Evolutionary conservation across 2,797 vertebrate species (phyloP).

Genomic region (Sebastes itinus): DNA sequence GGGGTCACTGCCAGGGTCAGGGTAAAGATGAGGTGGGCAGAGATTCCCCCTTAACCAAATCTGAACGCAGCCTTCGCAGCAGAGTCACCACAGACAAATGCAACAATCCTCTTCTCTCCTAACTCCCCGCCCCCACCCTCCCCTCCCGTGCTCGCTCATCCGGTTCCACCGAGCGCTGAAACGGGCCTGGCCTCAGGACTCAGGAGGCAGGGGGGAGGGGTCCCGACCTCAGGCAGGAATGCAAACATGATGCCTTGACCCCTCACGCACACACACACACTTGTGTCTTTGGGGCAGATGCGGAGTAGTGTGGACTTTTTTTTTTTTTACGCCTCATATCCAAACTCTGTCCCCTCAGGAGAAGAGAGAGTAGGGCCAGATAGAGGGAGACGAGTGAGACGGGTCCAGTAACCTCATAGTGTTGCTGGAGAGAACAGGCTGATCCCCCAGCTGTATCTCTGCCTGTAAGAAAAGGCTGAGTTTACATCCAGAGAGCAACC

Average conservation of each 20-base stretch:
- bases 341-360: slow-evolving; percentile 78
- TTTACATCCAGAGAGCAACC: slow-evolving; percentile 58
- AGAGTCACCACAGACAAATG: slow-evolving; percentile 61
- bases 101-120: slow-evolving; percentile 30
- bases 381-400: slow-evolving; percentile 57
- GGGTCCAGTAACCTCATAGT: slow-evolving; percentile 59
- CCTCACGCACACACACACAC: slow-evolving; percentile 63
- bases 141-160: slow-evolving; percentile 7
- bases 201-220: slow-evolving; percentile 70
- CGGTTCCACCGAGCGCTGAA: slow-evolving; percentile 46
- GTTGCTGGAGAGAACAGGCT: slow-evolving; percentile 66
- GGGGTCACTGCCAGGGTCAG: slow-evolving; percentile 75
- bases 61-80: slow-evolving; percentile 42
- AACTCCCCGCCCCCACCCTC: neutral
- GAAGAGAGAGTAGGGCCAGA: slow-evolving; percentile 45
- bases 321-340: slow-evolving; percentile 58
- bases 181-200: slow-evolving; percentile 76
- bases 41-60: slow-evolving; percentile 71
- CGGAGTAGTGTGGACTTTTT: slow-evolving; percentile 71
- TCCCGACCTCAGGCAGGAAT: slow-evolving; percentile 81
- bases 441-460: slow-evolving; percentile 58
- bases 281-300: slow-evolving; percentile 85
- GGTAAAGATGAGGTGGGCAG: slow-evolving; percentile 71
- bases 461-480: slow-evolving; percentile 30
- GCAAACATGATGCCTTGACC: slow-evolving; percentile 83